Evolutionary conservation across 2,113 vertebrate species (phyloP).

Genomic region (Globicephala melas): DNA sequence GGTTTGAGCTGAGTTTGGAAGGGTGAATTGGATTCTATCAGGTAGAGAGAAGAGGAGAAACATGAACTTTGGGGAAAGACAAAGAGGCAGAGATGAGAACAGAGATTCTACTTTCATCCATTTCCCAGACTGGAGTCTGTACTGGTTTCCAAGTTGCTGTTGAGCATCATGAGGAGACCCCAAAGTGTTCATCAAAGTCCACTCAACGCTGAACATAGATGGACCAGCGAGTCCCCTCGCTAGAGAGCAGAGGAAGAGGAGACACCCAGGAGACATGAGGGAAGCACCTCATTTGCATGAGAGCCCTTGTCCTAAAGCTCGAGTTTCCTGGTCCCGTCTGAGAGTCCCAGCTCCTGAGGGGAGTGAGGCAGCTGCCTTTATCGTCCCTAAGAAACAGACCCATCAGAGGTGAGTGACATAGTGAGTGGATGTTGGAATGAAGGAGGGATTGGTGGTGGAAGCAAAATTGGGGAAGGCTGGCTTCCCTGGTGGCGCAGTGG

Average conservation of each 20-base stretch:
- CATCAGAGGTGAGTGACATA: background rate
- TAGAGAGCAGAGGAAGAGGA: background rate
- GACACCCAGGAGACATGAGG: background rate
- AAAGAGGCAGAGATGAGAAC: background rate
- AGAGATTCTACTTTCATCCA: background rate
- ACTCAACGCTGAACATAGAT: background rate
- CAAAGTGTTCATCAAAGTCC: background rate
- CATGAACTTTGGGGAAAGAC: background rate
- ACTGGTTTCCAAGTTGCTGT: background rate
- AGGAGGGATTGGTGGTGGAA: background rate
- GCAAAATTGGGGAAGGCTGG: background rate
- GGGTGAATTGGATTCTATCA: background rate
- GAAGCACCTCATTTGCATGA: background rate
- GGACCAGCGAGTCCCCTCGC: background rate
- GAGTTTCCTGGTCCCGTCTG: background rate
- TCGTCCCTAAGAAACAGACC: background rate
- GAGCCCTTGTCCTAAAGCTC: background rate
- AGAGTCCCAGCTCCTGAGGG: background rate
- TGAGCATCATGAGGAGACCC: background rate
- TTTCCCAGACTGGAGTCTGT: background rate
- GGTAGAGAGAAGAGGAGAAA: background rate
- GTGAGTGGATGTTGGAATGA: background rate
- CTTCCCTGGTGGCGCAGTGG: too few species aligned
- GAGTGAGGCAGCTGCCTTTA: background rate
- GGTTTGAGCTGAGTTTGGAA: background rate